phyloP scores from a whole-genome alignment of 2,888 invertebrate genomes.

The Caenorhabditis sinica region DNA sequence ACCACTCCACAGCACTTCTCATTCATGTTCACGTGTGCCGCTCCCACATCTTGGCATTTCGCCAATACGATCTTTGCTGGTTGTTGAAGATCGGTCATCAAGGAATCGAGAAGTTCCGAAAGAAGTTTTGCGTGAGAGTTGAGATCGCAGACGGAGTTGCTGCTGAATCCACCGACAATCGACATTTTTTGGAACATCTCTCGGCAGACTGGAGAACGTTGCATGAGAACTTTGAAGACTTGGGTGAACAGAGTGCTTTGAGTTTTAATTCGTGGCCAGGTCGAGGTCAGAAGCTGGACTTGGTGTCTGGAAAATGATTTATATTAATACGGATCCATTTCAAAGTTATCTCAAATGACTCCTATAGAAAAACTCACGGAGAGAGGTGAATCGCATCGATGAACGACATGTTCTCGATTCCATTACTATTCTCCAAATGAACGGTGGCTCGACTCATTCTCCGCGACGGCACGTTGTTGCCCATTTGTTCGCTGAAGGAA shows the following conservation, averaged over 20 bases:
- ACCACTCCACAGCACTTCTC: slow-evolving; percentile 75
- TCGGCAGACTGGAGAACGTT: slow-evolving; percentile 70
- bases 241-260: slow-evolving; percentile 72
- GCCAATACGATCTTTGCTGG: slow-evolving; percentile 78
- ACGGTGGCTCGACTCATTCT: slow-evolving; percentile 66
- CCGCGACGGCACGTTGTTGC: slow-evolving; percentile 64
- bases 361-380: slow-evolving; percentile 49
- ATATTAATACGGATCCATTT: background rate
- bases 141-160: slow-evolving; percentile 75
- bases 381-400: slow-evolving; percentile 63
- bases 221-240: slow-evolving; percentile 77
- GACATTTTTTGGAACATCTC: slow-evolving; percentile 83
- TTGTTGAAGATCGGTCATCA: slow-evolving; percentile 78
- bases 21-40: slow-evolving; percentile 77
- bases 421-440: slow-evolving; percentile 64
- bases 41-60: slow-evolving; percentile 79
- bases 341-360: background rate
- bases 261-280: slow-evolving; percentile 79
- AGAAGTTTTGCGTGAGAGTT: slow-evolving; percentile 77
- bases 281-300: slow-evolving; percentile 76
- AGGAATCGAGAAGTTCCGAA: slow-evolving; percentile 78
- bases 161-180: slow-evolving; percentile 81
- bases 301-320: slow-evolving; percentile 77
- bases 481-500: slow-evolving; percentile 68
- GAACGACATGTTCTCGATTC: slow-evolving; percentile 59